Evolutionary conservation across 37 sponge, comb jelly and placozoan genomes (phyloP), one percentile per base, ranked within the genome.

Genomic region (Theonella swinhoei): DNA sequence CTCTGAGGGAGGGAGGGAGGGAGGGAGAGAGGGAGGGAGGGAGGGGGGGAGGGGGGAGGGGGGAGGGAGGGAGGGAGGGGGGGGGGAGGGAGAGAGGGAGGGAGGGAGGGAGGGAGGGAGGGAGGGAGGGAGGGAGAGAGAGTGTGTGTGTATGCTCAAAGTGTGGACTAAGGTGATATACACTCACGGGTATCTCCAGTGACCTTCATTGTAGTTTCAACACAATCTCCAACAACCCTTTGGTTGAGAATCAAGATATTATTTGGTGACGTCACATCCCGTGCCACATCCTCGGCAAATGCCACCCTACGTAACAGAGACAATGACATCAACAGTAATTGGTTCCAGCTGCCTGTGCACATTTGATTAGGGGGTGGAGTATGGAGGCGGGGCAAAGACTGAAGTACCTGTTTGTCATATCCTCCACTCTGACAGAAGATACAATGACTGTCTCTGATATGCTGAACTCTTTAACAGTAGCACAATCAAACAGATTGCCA

Each of bases 401-500:
- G n/a, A 8, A 66, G 26, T 66, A 7, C 26, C 17, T 66, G 8
- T 9, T n/a, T n/a, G n/a, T n/a, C n/a, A n/a, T n/a, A n/a, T n/a
- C n/a, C n/a, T n/a, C n/a, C n/a, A n/a, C n/a, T n/a, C n/a, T n/a
- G n/a, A n/a, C n/a, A n/a, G n/a, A n/a, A n/a, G n/a, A n/a, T n/a
- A n/a, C n/a, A n/a, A n/a, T n/a, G n/a, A n/a, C n/a, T n/a, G n/a
- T n/a, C n/a, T n/a, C n/a, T n/a, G n/a, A n/a, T n/a, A n/a, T n/a
- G n/a, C n/a, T n/a, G n/a, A n/a, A n/a, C n/a, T n/a, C n/a, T n/a
- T n/a, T 32, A 35, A 89, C 63, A 1, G 25, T 43, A 0, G 67
- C 90, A 79, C 90, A 89, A 33, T 70, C 78, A 76, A 89, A 78
- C 41, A 82, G 39, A 1, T 64, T 0, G 0, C 80, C 71, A 22